These are phyloP conservation scores for Brachypteracias leptosomus DNA, from an alignment of 2,113 vertebrate genomes.

Conservation along the genomic window DNA sequence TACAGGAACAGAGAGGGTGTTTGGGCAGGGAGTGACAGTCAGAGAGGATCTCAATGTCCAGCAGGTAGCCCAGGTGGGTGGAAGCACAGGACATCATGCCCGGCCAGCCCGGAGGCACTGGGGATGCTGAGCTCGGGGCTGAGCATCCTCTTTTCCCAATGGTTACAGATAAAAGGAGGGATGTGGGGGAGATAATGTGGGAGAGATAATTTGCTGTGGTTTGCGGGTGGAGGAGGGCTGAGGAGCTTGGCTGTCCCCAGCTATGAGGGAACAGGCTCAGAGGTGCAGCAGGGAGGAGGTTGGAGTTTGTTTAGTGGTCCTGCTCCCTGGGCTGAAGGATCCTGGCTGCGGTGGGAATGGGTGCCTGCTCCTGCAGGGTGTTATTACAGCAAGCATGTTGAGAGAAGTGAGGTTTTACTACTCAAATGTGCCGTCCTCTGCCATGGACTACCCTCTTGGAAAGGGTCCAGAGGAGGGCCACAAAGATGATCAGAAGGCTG, in stretches of 20 bases:
- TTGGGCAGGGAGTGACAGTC: neutral
- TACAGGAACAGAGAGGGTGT: fast-evolving
- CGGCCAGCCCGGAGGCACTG: fast-evolving
- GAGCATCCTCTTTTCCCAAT: fast-evolving
- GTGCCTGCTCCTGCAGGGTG: neutral
- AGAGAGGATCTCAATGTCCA: neutral
- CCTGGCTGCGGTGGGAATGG: neutral
- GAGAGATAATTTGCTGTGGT: fast-evolving
- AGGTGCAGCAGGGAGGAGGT: neutral
- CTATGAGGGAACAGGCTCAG: neutral
- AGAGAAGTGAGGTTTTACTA: neutral
- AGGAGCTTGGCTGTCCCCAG: neutral
- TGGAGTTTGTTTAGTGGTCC: too few species aligned
- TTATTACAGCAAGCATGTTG: fast-evolving
- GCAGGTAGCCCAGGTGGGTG: fast-evolving
- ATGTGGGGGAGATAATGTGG: too few species aligned
- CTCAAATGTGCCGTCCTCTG: neutral
- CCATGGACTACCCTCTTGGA: neutral
- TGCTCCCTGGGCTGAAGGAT: neutral
- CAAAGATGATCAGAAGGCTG: too few species aligned
- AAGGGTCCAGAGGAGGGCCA: too few species aligned
- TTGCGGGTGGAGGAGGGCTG: neutral
- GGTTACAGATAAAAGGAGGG: neutral
- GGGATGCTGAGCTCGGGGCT: fast-evolving
- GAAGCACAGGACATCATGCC: fast-evolving